Evolutionary conservation across 2,888 invertebrate genomes (phyloP).

Genomic region (Tolmerus cingulatus): DNA sequence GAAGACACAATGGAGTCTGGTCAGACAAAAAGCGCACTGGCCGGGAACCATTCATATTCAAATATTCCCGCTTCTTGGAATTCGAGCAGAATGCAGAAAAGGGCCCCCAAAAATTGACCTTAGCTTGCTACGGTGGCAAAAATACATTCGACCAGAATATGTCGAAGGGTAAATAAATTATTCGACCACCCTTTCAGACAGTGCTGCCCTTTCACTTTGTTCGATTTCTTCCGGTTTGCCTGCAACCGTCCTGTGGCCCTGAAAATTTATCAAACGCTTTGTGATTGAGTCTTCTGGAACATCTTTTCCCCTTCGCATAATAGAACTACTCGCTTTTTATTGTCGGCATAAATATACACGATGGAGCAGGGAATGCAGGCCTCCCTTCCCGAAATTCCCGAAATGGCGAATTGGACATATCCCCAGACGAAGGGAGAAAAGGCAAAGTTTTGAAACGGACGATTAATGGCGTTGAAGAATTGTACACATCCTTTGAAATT

Average conservation of each 20-base stretch:
- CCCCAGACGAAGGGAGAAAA: not conserved
- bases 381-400: not conserved
- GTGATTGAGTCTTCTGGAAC: constrained; percentile 42
- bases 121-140: not conserved
- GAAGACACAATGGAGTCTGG: constrained; percentile 33
- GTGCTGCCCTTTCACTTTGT: constrained; percentile 1
- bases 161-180: constrained; percentile 48
- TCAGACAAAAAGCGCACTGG: constrained; percentile 24
- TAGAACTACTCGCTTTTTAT: not conserved
- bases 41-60: constrained; percentile 23
- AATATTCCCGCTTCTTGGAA: constrained; percentile 11
- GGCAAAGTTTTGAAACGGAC: constrained; percentile 41
- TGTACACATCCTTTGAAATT: constrained; percentile 44
- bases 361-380: not conserved
- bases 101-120: constrained; percentile 1
- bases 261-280: constrained; percentile 44
- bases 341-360: not conserved
- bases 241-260: constrained; percentile 36
- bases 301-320: not conserved
- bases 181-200: constrained; percentile 43
- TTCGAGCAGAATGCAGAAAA: not conserved
- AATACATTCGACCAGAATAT: not conserved
- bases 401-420: not conserved
- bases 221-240: not conserved
- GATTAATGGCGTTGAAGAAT: constrained; percentile 47